Conservation (phyloP, 1,140 invertebrate species). For the Trinorchestia longiramus region DNA sequence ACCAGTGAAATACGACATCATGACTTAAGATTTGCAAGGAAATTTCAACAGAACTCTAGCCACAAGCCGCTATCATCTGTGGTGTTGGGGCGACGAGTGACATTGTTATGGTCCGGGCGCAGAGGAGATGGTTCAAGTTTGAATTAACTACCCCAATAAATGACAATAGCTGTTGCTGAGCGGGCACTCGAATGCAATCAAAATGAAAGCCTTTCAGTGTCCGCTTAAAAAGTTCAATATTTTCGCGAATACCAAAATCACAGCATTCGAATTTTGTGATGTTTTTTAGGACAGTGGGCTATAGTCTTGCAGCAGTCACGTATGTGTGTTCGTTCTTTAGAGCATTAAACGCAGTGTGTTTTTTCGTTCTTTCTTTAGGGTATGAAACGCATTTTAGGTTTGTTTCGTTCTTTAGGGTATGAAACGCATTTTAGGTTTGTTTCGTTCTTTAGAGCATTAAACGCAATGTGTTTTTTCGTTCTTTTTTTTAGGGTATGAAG, state of each 20-base stretch:
- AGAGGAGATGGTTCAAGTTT: background rate
- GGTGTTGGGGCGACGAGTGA: background rate
- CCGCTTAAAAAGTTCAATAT: background rate
- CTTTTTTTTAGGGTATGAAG: background rate
- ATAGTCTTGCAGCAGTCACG: no score
- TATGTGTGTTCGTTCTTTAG: no score
- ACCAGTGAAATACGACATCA: no score
- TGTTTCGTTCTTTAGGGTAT: background rate
- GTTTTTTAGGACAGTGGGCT: background rate
- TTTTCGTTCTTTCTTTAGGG: background rate
- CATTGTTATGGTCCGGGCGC: background rate
- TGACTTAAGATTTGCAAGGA: no score
- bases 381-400: background rate
- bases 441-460: no score
- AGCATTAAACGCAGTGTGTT: background rate
- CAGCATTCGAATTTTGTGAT: background rate
- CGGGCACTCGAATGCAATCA: background rate
- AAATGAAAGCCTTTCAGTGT: slow-evolving; percentile 8
- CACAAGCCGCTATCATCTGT: background rate
- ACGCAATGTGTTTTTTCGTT: background rate
- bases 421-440: no score
- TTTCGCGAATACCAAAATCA: background rate
- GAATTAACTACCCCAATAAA: background rate
- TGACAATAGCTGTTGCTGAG: background rate
- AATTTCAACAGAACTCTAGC: background rate